phyloP scores from a whole-genome alignment of 2,113 vertebrate genomes.

The Phasianus colchicus region DNA sequence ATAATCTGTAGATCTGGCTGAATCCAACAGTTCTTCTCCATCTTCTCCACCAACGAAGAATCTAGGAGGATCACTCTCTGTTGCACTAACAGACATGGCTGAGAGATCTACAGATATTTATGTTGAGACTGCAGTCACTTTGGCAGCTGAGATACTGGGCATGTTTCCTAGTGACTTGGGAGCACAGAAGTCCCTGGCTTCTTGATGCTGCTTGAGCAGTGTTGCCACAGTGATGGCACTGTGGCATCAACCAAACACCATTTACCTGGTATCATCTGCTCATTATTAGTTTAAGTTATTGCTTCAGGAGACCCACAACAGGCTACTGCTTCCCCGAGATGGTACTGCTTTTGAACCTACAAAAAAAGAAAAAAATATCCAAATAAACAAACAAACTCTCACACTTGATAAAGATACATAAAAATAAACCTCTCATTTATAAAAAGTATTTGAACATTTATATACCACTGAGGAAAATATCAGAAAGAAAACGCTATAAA shows the following conservation, averaged over 20 bases:
- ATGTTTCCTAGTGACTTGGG: slow-evolving; percentile 32
- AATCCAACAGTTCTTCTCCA: slow-evolving; percentile 82
- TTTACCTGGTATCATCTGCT: slow-evolving; percentile 64
- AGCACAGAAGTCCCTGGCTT: not conserved
- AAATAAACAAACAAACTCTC: not conserved
- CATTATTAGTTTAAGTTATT: slow-evolving; percentile 35
- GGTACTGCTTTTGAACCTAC: slow-evolving; percentile 56
- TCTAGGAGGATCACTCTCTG: slow-evolving; percentile 80
- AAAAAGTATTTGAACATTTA: not conserved
- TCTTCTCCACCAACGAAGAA: slow-evolving; percentile 90
- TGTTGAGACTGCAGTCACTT: slow-evolving; percentile 21
- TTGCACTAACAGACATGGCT: slow-evolving; percentile 77
- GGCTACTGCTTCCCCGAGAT: slow-evolving; percentile 41
- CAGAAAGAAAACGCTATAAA: not conserved
- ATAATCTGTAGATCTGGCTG: slow-evolving; percentile 76
- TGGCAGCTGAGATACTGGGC: slow-evolving; percentile 7
- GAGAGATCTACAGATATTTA: slow-evolving; percentile 38
- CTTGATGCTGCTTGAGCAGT: slow-evolving; percentile 11
- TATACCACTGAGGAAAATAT: not conserved
- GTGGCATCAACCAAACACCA: slow-evolving; percentile 47
- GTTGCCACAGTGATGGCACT: not conserved
- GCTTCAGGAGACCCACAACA: slow-evolving; percentile 13
- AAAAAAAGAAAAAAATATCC: not conserved
- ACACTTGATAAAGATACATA: not conserved
- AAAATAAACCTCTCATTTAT: not conserved